These are phyloP conservation scores for Diaphora mendica DNA, from an alignment of 2,888 invertebrate species.

Conservation along the genomic window DNA sequence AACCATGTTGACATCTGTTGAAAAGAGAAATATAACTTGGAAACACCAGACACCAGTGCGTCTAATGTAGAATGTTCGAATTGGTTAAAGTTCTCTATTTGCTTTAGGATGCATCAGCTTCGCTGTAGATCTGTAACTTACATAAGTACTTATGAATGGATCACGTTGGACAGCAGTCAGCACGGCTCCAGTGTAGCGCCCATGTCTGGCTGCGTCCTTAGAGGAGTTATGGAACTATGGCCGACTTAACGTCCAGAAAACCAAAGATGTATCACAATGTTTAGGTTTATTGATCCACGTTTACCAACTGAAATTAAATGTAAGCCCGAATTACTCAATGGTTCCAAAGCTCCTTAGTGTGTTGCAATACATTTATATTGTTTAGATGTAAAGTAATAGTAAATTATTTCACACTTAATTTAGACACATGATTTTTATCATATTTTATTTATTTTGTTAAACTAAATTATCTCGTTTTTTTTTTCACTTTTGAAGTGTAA, in stretches of 20 bases:
- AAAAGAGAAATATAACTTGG: conserved; percentile 38
- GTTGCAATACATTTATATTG: conserved; percentile 85
- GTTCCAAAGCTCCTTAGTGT: conserved; percentile 85
- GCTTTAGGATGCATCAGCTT: conserved; percentile 82
- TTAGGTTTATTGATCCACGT: conserved; percentile 78
- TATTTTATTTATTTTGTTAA: conserved; percentile 83
- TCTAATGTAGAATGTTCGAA: conserved; percentile 53
- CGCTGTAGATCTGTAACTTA: conserved; percentile 85
- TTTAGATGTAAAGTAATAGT: conserved; percentile 84
- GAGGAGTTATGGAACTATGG: conserved; percentile 84
- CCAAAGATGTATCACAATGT: conserved; percentile 84
- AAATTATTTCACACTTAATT: conserved; percentile 85
- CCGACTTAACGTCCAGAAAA: conserved; percentile 72
- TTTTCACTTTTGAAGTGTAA: conserved; percentile 82
- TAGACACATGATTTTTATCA: conserved; percentile 80
- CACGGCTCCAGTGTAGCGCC: conserved; percentile 39
- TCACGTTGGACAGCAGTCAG: conserved; percentile 65
- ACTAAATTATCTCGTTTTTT: conserved; percentile 78
- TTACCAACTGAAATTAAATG: conserved; percentile 73
- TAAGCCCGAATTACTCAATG: conserved; percentile 75
- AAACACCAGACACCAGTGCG: conserved; percentile 36
- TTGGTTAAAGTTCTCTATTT: conserved; percentile 79
- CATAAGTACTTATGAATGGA: conserved; percentile 83
- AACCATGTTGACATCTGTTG: conserved; percentile 34
- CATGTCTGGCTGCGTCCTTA: conserved; percentile 53